Base-by-base conservation (phyloP, 37 sponge, comb jelly and placozoan species). In the Haliclona indistincta region DNA sequence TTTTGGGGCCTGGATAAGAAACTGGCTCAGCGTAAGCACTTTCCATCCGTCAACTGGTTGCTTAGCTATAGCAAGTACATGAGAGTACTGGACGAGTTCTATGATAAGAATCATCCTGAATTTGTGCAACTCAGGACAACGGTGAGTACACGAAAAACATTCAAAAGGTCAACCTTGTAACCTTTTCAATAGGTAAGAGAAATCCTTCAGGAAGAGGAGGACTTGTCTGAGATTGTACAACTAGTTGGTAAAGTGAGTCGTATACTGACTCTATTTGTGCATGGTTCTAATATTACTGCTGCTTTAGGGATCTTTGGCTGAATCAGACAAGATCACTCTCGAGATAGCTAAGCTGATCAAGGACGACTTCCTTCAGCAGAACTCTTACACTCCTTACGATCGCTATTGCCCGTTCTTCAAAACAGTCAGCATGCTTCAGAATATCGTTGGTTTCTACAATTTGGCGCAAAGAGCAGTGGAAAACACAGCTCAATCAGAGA, bases 1-100 rank as follows among this genome's bases (percentile, higher is more conserved):
- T 97, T 97, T 71, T 97, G 98, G 98, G 98, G 95, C 23, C 54
- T 97, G 75, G 98, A 97, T 77, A 97, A 97, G 88, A 97, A 97
- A 70, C 81, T 97, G 63, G 98, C 98, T 49, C 98, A 97, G 62
- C 63, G 98, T 17, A 97, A 97, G 64, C 98, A 97, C 77, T 97
- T 97, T 72, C 98, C 98, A 1, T 90, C 94, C 53, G 60, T 97
- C 87, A 97, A 97, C 83, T 97, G 98, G 98, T 72, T 91, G 68
- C 77, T 91, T 23, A 89, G 90, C 58, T 94, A 97, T 82, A 88
- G 87, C 76, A 97, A 97, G 72, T 97, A 97, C 78, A 91, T 81
- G 76, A 85, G 93, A 53, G 70, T 89, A 0, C 74, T 97, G 65
- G 98, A 97, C 49, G 98, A 97, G 25, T 97, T 81, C 74, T 97